Evolutionary conservation across 2,797 vertebrate genomes (phyloP), one percentile per base, ranked within the genome.

Genomic region (Spea hammondii): DNA sequence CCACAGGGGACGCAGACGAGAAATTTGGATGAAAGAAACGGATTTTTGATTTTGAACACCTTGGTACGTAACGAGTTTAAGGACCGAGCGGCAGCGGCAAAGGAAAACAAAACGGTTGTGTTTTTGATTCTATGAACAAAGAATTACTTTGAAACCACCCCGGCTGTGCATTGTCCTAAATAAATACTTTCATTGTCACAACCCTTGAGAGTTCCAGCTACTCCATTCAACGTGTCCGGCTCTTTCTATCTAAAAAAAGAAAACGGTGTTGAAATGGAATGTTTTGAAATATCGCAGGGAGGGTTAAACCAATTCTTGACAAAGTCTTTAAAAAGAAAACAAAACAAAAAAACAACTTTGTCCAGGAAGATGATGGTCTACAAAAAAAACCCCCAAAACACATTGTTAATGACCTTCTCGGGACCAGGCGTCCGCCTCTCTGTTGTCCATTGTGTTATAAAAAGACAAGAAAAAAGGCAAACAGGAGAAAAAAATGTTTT

Each of bases 371-470:
- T 53, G 10, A 53, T 32, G 10, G 51, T 17, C 17, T 17, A 17
- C 17, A 17, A 17, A 17, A 17, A 17, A 17, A 17, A 17, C 17
- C 17, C 17, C 17, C 17, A 49, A 65, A 51, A 65, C 9, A 55
- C 59, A 62, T 54, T 60, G 44, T 44, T 57, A 12, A 69, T 48
- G 10, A 51, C 54, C n/a, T 13, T 5, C 12, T 4, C 47, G 32
- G 60, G 59, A 74, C 10, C 32, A 32, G 32, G 32, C 4, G 44
- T 4, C 69, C n/a, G 2, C n/a, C 59, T 55, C 67, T 13, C n/a
- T 5, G 55, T 5, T 13, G 55, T 59, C 55, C 12, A 65, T 55
- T 78, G 76, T 78, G 59, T 53, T 44, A 8, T 44, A 65, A 71
- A 54, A 78, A 47, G 12, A 7, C 65, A 65, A 70, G 65, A 8